Evolutionary conservation across 2,888 invertebrate genomes (phyloP), one percentile per base, ranked within the genome.

Genomic region (Drosophila colorata): DNA sequence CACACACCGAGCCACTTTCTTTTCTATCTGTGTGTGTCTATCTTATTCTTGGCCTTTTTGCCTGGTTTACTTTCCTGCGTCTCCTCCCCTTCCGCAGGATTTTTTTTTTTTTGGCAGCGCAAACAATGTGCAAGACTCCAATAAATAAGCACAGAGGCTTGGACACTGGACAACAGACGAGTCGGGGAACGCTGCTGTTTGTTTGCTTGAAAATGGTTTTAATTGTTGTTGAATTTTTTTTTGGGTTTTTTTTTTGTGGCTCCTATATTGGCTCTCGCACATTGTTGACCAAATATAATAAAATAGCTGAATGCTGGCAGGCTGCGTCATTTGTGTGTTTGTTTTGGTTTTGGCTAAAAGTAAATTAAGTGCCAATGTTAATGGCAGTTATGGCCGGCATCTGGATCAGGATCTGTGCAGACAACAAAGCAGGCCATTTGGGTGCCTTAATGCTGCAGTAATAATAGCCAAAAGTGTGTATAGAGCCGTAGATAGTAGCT

Each of bases 351-450:
- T 64, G 87, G 78, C 87, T 75, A 66, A 83, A 76, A 88, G 83
- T 86, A 83, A 86, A 83, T 83, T 88, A 88, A 83, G 88, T 83
- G 83, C 77, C 83, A 83, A 83, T 88, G 83, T 86, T 83, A 88
- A 88, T 88, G 83, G 83, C 88, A 87, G 82, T 82, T 82, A 82
- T 87, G 86, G 85, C 79, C 70, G 72, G 68, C 88, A 84, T 87
- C 78, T 87, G 86, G 86, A 86, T 82, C 86, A 61, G 77, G 64
- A 85, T 72, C 73, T 66, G 63, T 41, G 61, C 70, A 63, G 66
- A 75, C 68, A 60, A 69, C 74, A 66, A 66, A 78, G 66, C 71
- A 60, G 69, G 68, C 87, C 77, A 86, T 88, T 83, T 86, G 83
- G 84, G 80, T 88, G 88, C 76, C 83, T 80, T 83, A 83, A 88